Evolutionary conservation across 2,113 vertebrate genomes (phyloP).

Genomic region (Xenopus borealis): DNA sequence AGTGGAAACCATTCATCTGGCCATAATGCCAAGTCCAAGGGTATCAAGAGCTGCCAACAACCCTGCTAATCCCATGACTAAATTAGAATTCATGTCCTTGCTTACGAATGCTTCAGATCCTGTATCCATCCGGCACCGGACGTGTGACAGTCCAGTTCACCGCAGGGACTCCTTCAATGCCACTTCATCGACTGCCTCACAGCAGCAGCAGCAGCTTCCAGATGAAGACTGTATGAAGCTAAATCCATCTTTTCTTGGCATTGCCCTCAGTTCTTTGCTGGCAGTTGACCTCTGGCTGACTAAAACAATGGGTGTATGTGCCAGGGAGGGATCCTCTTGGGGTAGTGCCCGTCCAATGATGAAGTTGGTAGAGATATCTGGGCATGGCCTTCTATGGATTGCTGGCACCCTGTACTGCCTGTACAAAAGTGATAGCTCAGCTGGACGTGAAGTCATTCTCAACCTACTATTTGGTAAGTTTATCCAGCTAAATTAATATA

Average conservation of each 20-base stretch:
- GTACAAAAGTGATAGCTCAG: conserved; percentile 80
- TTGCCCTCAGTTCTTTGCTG: conserved; percentile 88
- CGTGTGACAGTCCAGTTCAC: conserved; percentile 80
- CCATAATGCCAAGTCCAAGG: conserved; percentile 72
- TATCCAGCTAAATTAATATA: no score
- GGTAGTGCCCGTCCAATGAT: conserved; percentile 85
- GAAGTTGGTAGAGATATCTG: conserved; percentile 91
- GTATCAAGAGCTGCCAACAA: conserved; percentile 55
- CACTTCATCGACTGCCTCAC: conserved; percentile 28
- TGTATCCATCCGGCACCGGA: conserved; percentile 67
- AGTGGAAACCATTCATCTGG: neutral
- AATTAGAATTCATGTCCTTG: conserved; percentile 81
- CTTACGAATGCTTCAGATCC: conserved; percentile 67
- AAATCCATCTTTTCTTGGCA: conserved; percentile 85
- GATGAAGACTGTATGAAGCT: conserved; percentile 91
- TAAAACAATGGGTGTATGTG: conserved; percentile 89
- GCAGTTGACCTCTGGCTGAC: conserved; percentile 94
- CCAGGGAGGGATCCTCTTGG: conserved; percentile 85
- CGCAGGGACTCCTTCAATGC: conserved; percentile 75
- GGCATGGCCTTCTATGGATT: conserved; percentile 92
- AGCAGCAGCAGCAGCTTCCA: conserved; percentile 58
- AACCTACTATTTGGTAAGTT: conserved; percentile 88
- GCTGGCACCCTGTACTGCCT: conserved; percentile 80
- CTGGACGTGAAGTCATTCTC: conserved; percentile 87
- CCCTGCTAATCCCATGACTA: conserved; percentile 60